Evolutionary conservation across 2,888 invertebrate genomes (phyloP), one percentile per base, ranked within the genome.

Genomic region (Synanthedon formicaeformis): DNA sequence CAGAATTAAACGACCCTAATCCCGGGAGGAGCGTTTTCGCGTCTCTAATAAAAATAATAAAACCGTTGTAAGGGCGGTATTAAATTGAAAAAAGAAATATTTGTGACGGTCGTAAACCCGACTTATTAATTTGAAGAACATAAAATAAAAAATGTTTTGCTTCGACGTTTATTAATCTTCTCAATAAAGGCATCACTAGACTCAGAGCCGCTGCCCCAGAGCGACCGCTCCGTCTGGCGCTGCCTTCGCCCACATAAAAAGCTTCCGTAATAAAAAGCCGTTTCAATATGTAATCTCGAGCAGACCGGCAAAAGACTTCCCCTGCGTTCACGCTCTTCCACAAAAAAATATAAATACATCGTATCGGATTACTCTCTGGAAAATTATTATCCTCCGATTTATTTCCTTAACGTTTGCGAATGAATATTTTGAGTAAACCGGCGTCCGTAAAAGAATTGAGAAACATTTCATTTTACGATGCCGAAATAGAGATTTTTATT

Each of bases 81-180:
- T 59, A 60, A 67, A 70, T 75, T 73, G 68, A 75, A 71, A 77
- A 69, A 67, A 60, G 60, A 66, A 45, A 49, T 16, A 14, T 40
- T 50, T 13, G n/a, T n/a, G n/a, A n/a, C 16, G 50, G 53, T 53
- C 60, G 58, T 59, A 57, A 60, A 61, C 58, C 56, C 54, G 55
- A 57, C 56, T 58, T 64, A 62, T 63, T 63, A 64, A 65, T 63
- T 63, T 64, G 60, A 57, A 58, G 61, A 53, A 59, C 60, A 58
- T 58, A 58, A 56, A 61, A 61, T 60, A 57, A 59, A 60, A 58
- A 57, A 56, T 53, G 55, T 55, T 56, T 52, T 52, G 48, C 53
- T 55, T 52, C 41, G 53, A 51, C 60, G 55, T 61, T 60, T 64
- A 64, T 62, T 62, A 64, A 64, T 63, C 61, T 54, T 53, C 55